Base-by-base conservation (phyloP, 2,888 invertebrate genomes). In the Luffia ferchaultella region DNA sequence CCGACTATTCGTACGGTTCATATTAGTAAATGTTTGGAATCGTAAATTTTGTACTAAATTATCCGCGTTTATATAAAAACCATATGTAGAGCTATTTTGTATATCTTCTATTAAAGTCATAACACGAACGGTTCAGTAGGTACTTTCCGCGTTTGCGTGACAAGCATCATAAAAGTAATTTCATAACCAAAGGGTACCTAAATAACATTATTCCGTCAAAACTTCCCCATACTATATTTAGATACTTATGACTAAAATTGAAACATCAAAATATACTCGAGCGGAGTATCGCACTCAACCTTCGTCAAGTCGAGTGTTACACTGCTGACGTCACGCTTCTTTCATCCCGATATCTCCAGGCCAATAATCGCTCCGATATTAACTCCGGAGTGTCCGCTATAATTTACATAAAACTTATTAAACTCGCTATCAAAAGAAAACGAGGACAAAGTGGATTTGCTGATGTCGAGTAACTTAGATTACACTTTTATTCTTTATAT, bases 221-320 rank as follows among this genome's bases (percentile, higher is more conserved):
- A 30, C 30, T 12, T 12, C 12, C 30, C 12, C 30, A 7, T 7
- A 30, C 30, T 30, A 30, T 30, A 30, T 30, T 30, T 30, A 30
- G 30, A 30, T 30, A 30, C n/a, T 30, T 3, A 30, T 30, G 3
- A 7, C 30, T 12, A 30, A n/a, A 12, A 30, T 30, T 30, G 30
- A 30, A 30, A 30, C 30, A 30, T 30, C 30, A 30, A 30, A 30
- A 30, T 30, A 30, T 30, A 30, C 30, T 30, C 30, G 5, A 12
- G 30, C 30, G 5, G 30, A 12, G 30, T 3, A 30, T 30, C 30
- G 30, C 30, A 67, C 57, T 66, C 66, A 66, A 77, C 78, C 79
- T 70, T 72, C 77, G 76, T 82, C 80, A 80, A 75, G 71, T 60
- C 63, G 62, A 65, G 65, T 65, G 63, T 67, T 65, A 67, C 76